Conservation (phyloP, 1,140 invertebrate genomes). For the Paralvinella palmiformis region DNA sequence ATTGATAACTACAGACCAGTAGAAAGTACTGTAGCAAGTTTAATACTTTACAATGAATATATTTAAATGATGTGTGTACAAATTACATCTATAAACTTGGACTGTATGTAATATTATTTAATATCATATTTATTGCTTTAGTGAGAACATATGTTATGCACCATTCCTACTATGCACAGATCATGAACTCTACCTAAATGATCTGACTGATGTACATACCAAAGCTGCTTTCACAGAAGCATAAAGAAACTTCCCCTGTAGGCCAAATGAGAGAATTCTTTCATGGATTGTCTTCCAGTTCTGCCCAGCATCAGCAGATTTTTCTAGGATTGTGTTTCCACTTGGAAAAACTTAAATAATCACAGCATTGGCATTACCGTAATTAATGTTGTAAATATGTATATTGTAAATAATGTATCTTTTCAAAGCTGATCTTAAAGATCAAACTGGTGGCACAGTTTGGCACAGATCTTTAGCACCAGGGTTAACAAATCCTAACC, state of each 20-base stretch:
- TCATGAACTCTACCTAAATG: background rate
- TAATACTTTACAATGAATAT: background rate
- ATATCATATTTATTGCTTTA: background rate
- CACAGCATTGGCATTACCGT: background rate
- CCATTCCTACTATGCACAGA: background rate
- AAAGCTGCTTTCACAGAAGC: slow-evolving; percentile 27
- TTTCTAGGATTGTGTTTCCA: slow-evolving; percentile 21
- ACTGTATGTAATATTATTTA: no score
- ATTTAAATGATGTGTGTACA: background rate
- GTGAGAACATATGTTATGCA: background rate
- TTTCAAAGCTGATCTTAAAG: background rate
- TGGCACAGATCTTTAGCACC: no score
- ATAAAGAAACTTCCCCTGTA: slow-evolving; percentile 39
- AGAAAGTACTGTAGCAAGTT: no score
- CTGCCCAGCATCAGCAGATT: slow-evolving; percentile 21
- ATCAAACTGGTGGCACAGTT: no score
- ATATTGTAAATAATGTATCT: background rate
- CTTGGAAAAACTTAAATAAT: background rate
- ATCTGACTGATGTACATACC: slow-evolving; percentile 9
- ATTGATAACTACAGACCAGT: no score
- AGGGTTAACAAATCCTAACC: no score
- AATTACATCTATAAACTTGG: no score
- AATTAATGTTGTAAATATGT: background rate
- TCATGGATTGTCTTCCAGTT: slow-evolving; percentile 22
- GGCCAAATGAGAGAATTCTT: slow-evolving; percentile 31